Conservation (phyloP, 2,113 vertebrate species). For the Tauraco erythrolophus region DNA sequence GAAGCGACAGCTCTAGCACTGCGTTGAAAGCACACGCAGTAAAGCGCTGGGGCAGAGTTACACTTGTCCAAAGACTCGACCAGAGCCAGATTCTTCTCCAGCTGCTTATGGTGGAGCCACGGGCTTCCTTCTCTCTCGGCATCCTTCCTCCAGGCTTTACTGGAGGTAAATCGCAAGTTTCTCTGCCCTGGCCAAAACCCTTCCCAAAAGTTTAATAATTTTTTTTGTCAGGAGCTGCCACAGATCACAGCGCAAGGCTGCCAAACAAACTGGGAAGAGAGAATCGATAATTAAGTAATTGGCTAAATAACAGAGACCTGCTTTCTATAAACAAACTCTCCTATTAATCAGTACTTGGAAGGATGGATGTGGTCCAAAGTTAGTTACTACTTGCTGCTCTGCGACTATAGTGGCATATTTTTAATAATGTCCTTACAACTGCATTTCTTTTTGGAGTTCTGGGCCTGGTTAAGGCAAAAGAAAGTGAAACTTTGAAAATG, state of each 20-base stretch:
- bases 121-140: not conserved
- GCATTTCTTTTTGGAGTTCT: not conserved
- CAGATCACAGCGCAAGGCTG: not conserved
- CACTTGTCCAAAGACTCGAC: not conserved
- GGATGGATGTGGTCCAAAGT: not conserved
- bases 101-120: not conserved
- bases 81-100: not conserved
- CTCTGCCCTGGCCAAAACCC: not conserved
- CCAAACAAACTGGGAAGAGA: not conserved
- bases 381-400: not conserved
- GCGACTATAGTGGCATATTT: not conserved
- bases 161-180: not conserved
- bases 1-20: not conserved
- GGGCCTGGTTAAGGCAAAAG: not conserved
- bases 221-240: not conserved
- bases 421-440: not conserved
- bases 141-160: not conserved
- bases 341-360: not conserved
- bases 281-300: not conserved
- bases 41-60: not conserved
- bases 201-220: not conserved
- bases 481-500: not conserved
- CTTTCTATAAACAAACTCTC: slow-evolving; percentile 10
- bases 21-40: not conserved
- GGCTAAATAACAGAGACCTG: not conserved